Percentiles rank a stretch among this genome's conserved stretches.
These are phyloP conservation scores for Procambarus virginalis DNA, from an alignment of 1,140 invertebrate species.

Conservation along the genomic window DNA sequence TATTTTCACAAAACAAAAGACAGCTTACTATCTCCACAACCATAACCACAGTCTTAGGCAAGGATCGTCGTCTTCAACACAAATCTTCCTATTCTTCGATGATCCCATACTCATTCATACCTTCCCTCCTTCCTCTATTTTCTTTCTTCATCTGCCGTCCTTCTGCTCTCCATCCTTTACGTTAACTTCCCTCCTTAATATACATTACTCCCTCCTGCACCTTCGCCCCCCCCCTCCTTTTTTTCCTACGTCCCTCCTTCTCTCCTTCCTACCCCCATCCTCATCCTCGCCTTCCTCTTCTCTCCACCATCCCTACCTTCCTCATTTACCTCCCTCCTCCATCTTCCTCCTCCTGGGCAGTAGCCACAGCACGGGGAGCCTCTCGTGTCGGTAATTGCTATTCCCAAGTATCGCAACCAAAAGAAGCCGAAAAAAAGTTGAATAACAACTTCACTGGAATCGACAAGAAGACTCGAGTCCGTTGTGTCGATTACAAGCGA, in stretches of 20 bases:
- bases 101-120: no score
- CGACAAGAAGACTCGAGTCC: slow-evolving; percentile 19
- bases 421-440: slow-evolving; percentile 15
- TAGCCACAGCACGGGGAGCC: not conserved
- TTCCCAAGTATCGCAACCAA: slow-evolving; percentile 6
- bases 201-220: no score
- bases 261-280: not conserved
- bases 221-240: not conserved
- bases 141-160: no score
- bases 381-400: slow-evolving; percentile 27
- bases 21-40: not conserved
- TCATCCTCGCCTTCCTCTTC: not conserved
- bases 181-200: no score
- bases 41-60: not conserved
- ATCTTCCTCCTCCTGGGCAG: not conserved
- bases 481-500: not conserved
- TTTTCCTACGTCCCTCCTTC: not conserved
- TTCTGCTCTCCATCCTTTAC: no score
- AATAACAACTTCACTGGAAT: slow-evolving; percentile 33
- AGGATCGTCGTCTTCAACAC: no score
- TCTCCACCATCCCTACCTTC: no score
- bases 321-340: not conserved
- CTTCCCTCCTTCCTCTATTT: no score
- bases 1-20: no score
- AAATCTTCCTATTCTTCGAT: no score